These are phyloP conservation scores for Nomada lathburiana DNA, from an alignment of 2,888 invertebrate genomes.

Conservation along the genomic window DNA sequence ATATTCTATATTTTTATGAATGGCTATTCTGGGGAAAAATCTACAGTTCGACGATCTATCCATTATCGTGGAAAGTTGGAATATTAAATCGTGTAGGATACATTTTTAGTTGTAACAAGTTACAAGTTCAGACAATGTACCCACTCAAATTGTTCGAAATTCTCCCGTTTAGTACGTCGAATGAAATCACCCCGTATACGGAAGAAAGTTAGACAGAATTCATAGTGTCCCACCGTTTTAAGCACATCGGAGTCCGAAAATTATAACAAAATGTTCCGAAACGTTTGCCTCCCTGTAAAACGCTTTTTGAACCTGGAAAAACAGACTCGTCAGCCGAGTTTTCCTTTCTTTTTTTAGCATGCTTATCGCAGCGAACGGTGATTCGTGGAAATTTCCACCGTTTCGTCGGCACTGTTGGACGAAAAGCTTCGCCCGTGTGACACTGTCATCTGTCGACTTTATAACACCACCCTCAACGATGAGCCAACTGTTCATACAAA, in stretches of 20 bases:
- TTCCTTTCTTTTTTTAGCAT: constrained; percentile 31
- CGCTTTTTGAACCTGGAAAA: constrained; percentile 40
- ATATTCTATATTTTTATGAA: too few relatives aligned
- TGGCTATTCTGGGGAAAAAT: too few relatives aligned
- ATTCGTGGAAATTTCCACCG: constrained; percentile 27
- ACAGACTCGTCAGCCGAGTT: constrained; percentile 9
- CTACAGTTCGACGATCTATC: too few relatives aligned
- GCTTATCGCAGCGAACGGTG: constrained; percentile 39
- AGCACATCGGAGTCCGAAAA: constrained; percentile 52
- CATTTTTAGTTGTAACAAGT: neutral
- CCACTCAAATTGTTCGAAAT: constrained; percentile 11
- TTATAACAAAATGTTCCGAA: constrained; percentile 51
- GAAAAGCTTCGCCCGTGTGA: neutral
- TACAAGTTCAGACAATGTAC: neutral
- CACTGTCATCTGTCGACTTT: neutral
- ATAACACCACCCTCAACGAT: neutral
- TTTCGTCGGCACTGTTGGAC: neutral
- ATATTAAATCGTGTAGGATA: too few relatives aligned
- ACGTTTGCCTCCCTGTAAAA: constrained; percentile 31
- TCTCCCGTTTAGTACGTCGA: constrained; percentile 6
- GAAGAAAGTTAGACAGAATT: constrained; percentile 34
- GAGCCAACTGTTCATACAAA: neutral
- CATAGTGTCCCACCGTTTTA: constrained; percentile 33
- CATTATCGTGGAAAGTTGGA: too few relatives aligned
- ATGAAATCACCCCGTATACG: neutral